A percentile compares a stretch with the other conserved stretches of the same genome.
Evolutionary conservation across 2,113 vertebrate genomes (phyloP).

Genomic region (Formicarius rufipectus): DNA sequence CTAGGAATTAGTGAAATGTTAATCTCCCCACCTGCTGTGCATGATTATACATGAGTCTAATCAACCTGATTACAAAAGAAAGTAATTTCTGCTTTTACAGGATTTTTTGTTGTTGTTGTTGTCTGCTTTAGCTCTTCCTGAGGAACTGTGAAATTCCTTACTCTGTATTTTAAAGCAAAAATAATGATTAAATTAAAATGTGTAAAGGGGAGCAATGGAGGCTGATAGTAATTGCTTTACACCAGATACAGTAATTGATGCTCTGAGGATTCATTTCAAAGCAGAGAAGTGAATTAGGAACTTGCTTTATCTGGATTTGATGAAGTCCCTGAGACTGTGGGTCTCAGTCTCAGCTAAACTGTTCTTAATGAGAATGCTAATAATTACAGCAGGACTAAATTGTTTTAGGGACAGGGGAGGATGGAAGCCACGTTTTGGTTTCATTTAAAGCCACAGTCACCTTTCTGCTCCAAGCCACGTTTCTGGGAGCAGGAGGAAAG

Average conservation of each 20-base stretch:
- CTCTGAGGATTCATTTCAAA: conserved; percentile 72
- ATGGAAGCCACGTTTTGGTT: conserved; percentile 6
- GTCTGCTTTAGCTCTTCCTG: neutral
- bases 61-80: conserved; percentile 58
- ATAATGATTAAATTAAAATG: conserved; percentile 70
- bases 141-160: neutral
- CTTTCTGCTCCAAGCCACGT: neutral
- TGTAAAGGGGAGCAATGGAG: neutral
- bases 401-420: conserved; percentile 40
- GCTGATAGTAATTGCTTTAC: conserved; percentile 69
- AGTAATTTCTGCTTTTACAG: conserved; percentile 27
- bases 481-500: neutral
- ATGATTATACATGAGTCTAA: conserved; percentile 54
- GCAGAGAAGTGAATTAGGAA: conserved; percentile 58
- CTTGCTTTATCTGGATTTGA: conserved; percentile 60
- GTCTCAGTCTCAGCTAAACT: conserved; percentile 63
- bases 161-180: conserved; percentile 38
- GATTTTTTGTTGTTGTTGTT: neutral
- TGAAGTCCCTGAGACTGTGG: conserved; percentile 39
- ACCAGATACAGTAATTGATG: conserved; percentile 60
- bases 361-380: conserved; percentile 70
- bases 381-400: conserved; percentile 38
- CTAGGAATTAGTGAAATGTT: conserved; percentile 66
- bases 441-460: neutral
- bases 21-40: conserved; percentile 60